Percentiles rank a stretch among this genome's conserved stretches.
Conservation (phyloP, 2,113 vertebrate genomes). For the Ictalurus punctatus region DNA sequence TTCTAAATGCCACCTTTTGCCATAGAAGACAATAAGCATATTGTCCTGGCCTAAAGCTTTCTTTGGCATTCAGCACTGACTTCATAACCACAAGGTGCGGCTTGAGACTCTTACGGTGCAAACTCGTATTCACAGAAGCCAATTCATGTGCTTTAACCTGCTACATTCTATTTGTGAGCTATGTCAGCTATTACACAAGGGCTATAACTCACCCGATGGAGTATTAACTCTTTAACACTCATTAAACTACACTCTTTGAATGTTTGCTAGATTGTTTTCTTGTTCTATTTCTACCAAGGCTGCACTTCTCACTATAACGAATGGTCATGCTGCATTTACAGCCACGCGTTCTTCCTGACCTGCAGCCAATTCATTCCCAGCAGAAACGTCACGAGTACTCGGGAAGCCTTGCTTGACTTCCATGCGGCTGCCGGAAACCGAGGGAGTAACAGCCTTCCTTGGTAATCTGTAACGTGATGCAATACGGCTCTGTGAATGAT, state of each 20-base stretch:
- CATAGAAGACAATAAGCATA: constrained; percentile 52
- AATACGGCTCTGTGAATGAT: constrained; percentile 1
- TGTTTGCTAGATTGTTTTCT: not conserved
- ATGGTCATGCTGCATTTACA: not conserved
- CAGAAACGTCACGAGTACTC: constrained; percentile 20
- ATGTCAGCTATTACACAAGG: constrained; percentile 10
- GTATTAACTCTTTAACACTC: not conserved
- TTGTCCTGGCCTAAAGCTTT: constrained; percentile 58
- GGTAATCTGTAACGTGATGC: constrained; percentile 45
- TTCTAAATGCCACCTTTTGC: constrained; percentile 26
- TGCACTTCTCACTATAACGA: not conserved
- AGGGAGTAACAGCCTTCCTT: constrained; percentile 24
- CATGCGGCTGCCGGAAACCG: constrained; percentile 34
- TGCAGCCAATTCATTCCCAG: constrained; percentile 20
- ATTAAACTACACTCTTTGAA: not conserved
- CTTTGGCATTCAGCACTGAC: constrained; percentile 33
- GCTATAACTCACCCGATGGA: not conserved
- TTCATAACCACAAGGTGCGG: constrained; percentile 34
- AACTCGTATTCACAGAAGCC: constrained; percentile 41
- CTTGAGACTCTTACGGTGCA: not conserved
- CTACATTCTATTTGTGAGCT: constrained; percentile 9
- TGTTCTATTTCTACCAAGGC: not conserved
- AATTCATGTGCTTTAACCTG: constrained; percentile 30
- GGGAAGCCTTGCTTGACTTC: constrained; percentile 18
- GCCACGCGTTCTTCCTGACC: not conserved